These are phyloP conservation scores for Barnardius zonarius DNA, from an alignment of 2,113 vertebrate species.

Conservation along the genomic window DNA sequence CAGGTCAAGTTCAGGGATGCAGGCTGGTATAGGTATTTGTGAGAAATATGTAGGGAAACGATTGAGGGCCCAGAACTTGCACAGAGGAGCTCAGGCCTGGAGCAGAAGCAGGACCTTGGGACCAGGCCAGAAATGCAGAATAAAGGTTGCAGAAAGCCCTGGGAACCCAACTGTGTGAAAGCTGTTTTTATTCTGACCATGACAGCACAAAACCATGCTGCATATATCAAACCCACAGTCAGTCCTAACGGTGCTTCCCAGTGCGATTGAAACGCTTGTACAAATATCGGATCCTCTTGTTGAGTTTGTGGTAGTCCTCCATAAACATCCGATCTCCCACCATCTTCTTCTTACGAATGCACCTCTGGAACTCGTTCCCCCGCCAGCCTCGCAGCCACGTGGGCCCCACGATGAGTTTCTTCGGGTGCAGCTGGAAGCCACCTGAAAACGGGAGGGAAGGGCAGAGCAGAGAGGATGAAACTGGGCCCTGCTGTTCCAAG, in stretches of 20 bases:
- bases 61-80: not conserved
- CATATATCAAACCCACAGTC: rapidly evolving
- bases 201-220: rapidly evolving
- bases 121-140: not conserved
- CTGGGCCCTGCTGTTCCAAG: not conserved
- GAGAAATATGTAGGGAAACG: not conserved
- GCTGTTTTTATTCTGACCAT: not conserved
- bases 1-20: not conserved
- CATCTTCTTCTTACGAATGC: slow-evolving; percentile 85
- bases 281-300: slow-evolving; percentile 87
- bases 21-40: not conserved
- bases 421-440: slow-evolving; percentile 87
- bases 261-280: slow-evolving; percentile 88
- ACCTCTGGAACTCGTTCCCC: slow-evolving; percentile 89
- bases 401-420: slow-evolving; percentile 83
- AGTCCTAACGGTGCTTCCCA: slow-evolving; percentile 82
- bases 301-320: slow-evolving; percentile 83
- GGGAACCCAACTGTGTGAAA: not conserved
- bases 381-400: slow-evolving; percentile 87
- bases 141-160: not conserved
- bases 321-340: slow-evolving; percentile 89
- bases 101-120: not conserved
- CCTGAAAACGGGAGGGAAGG: slow-evolving; percentile 64
- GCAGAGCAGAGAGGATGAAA: not conserved
- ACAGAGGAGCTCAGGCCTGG: not conserved